Percentiles rank a stretch among this genome's conserved stretches.
Conservation (phyloP, 2,113 vertebrate species). For the Neolamprologus longior region DNA sequence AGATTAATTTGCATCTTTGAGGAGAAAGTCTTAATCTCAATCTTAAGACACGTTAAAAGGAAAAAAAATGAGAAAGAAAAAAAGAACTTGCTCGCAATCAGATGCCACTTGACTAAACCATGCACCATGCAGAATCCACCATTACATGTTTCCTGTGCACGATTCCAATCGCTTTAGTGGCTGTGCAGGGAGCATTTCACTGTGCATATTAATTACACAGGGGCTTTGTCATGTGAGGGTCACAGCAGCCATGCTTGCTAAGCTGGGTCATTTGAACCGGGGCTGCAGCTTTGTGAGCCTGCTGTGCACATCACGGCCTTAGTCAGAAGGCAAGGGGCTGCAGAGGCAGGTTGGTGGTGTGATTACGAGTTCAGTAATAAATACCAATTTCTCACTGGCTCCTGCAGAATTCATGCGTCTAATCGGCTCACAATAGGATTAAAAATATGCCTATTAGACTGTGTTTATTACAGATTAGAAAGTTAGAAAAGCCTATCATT, state of each 20-base stretch:
- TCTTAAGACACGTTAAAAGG: constrained; percentile 94
- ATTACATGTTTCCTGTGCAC: constrained; percentile 87
- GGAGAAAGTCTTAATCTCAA: constrained; percentile 93
- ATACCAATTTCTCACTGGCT: constrained; percentile 75
- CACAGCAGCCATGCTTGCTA: constrained; percentile 83
- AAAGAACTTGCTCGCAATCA: constrained; percentile 80
- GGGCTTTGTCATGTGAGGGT: constrained; percentile 82
- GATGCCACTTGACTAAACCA: constrained; percentile 88
- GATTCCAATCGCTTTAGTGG: constrained; percentile 91
- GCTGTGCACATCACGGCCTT: constrained; percentile 79
- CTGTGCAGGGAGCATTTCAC: constrained; percentile 88
- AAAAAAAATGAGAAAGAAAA: constrained; percentile 29
- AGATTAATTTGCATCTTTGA: constrained; percentile 99
- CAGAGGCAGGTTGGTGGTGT: constrained; percentile 77
- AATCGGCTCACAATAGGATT: constrained; percentile 51
- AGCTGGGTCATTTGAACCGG: constrained; percentile 84
- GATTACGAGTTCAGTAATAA: constrained; percentile 74
- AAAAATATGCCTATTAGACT: constrained; percentile 48
- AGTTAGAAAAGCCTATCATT: constrained; percentile 2
- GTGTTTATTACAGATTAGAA: constrained; percentile 49
- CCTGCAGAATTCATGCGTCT: constrained; percentile 61
- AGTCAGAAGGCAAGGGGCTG: constrained; percentile 66
- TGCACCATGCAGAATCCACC: constrained; percentile 91
- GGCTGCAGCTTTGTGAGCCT: constrained; percentile 76
- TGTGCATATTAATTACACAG: constrained; percentile 97